Base-by-base conservation (phyloP, 2,888 invertebrate species). In the Corbicula japonica region DNA sequence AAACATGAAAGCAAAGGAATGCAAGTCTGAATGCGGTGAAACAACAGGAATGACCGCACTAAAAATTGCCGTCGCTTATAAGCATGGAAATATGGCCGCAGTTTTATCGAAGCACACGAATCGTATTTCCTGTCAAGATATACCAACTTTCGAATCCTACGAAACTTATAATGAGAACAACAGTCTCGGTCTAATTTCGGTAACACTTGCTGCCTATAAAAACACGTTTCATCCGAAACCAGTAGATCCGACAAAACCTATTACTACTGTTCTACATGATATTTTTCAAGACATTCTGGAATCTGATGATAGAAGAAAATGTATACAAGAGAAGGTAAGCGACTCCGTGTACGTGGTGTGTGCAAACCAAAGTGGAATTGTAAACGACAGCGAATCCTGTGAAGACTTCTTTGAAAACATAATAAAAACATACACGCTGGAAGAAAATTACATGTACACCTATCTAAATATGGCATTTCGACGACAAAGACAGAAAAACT, bases 161-260 rank as follows among this genome's bases (percentile, higher is more conserved):
- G 50, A n/a, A n/a, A n/a, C n/a, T n/a, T n/a, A n/a, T n/a, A n/a
- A n/a, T n/a, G n/a, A n/a, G n/a, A n/a, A n/a, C n/a, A n/a, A n/a
- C n/a, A n/a, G n/a, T n/a, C n/a, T n/a, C n/a, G n/a, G n/a, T n/a
- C n/a, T n/a, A n/a, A n/a, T n/a, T n/a, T n/a, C n/a, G n/a, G n/a
- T n/a, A 76, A 71, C 18, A 38, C 52, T 4, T 50, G 65, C 2
- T 76, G 71, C n/a, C n/a, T n/a, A n/a, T n/a, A n/a, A n/a, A n/a
- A n/a, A n/a, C n/a, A n/a, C n/a, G n/a, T n/a, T n/a, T 50, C 66
- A 71, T 35, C 71, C 76, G 2, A 4, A 10, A 10, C 26, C 3
- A 1, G 46, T 71, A 8, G 61, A 71, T 44, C 23, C 52, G 12
- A 32, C 30, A 2, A 71, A 71, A 44, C 46, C 65, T 35, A 23